A percentile compares a stretch with the other conserved stretches of the same genome.
These are phyloP conservation scores for Pongo abelii DNA, from an alignment of 2,113 vertebrate genomes.

Conservation along the genomic window DNA sequence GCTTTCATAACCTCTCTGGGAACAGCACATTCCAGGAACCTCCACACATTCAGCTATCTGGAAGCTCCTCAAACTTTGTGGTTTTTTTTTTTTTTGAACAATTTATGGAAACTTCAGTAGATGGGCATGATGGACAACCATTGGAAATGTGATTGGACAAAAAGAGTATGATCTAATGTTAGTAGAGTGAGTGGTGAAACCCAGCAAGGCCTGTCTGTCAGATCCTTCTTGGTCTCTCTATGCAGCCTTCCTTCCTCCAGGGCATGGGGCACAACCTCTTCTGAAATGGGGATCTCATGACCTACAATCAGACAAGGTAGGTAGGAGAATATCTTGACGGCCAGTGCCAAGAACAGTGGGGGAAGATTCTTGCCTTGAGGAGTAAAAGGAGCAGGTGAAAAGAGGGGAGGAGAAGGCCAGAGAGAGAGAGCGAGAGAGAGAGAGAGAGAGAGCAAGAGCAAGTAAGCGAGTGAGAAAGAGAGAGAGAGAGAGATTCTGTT, in stretches of 20 bases:
- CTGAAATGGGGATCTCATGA: not conserved
- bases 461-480: too few species aligned
- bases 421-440: too few species aligned
- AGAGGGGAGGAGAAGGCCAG: not conserved
- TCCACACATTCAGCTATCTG: not conserved
- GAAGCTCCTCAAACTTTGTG: not conserved
- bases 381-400: not conserved
- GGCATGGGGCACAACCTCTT: not conserved
- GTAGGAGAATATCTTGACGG: not conserved
- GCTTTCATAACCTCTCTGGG: not conserved
- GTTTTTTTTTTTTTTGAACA: not conserved
- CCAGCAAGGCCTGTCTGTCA: not conserved
- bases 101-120: not conserved
- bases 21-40: not conserved
- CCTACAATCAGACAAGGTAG: not conserved
- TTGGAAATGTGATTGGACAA: not conserved
- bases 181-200: not conserved
- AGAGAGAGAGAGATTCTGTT: not conserved
- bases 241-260: not conserved
- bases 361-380: not conserved
- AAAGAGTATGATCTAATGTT: not conserved
- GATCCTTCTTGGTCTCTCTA: not conserved
- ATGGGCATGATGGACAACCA: not conserved
- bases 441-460: too few species aligned
- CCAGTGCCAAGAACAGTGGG: not conserved